Conservation (phyloP, 1,140 invertebrate genomes). For the Drosophila saltans region DNA sequence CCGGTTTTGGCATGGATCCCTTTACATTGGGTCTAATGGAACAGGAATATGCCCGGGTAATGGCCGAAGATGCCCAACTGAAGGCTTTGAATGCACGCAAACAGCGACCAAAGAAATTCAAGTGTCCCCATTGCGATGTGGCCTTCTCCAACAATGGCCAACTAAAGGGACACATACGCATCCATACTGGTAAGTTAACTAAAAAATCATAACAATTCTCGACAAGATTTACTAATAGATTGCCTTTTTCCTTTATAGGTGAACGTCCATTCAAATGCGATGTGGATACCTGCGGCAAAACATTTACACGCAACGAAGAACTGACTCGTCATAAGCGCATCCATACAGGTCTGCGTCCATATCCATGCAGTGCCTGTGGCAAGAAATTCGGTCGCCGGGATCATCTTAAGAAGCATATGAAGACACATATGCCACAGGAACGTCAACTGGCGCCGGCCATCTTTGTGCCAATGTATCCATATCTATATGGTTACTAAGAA, state of each 20-base stretch:
- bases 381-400: slow-evolving; percentile 96
- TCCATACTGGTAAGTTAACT: slow-evolving; percentile 90
- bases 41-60: slow-evolving; percentile 86
- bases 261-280: slow-evolving; percentile 95
- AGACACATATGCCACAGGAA: slow-evolving; percentile 82
- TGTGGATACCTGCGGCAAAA: slow-evolving; percentile 91
- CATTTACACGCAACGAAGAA: slow-evolving; percentile 96
- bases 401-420: slow-evolving; percentile 92
- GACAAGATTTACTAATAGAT: slow-evolving; percentile 31
- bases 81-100: slow-evolving; percentile 88
- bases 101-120: slow-evolving; percentile 93
- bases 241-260: slow-evolving; percentile 84
- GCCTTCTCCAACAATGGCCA: slow-evolving; percentile 97
- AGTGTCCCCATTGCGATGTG: slow-evolving; percentile 93
- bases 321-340: slow-evolving; percentile 95
- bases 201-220: not conserved
- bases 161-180: slow-evolving; percentile 94
- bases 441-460: slow-evolving; percentile 73
- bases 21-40: slow-evolving; percentile 84
- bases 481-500: slow-evolving; percentile 76
- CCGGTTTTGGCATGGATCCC: slow-evolving; percentile 73
- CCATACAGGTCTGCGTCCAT: slow-evolving; percentile 92
- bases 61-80: slow-evolving; percentile 87
- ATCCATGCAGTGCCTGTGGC: slow-evolving; percentile 90
- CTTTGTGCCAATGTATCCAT: slow-evolving; percentile 82